Evolutionary conservation across 2,888 invertebrate genomes (phyloP), one percentile per base, ranked within the genome.

Genomic region (Atherix ibis): DNA sequence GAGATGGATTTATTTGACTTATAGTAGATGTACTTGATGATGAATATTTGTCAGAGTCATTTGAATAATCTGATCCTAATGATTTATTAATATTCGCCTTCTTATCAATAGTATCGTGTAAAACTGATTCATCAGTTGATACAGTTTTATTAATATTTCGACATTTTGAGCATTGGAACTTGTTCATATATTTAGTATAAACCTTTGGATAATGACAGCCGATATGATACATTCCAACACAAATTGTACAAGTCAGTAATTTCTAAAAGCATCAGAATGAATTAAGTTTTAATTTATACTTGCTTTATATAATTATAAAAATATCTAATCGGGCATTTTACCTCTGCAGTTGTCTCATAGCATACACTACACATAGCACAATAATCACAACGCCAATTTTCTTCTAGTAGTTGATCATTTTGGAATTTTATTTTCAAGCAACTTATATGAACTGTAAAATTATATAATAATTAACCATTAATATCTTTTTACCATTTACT

Each of bases 281-380:
- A 27, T 18, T 33, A 6, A 27, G 5, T 18, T 17, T 33, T 17
- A 12, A 8, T 17, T 26, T 32, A 2, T 9, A 33, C 27, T 4
- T 2, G 14, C 4, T 18, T 28, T 14, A 2, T 13, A 4, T 2
- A 9, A n/a, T 14, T 3, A 10, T n/a, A 3, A 10, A 32, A 18
- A 19, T 27, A 6, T 27, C 9, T 22, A 22, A 8, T 22, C 8
- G 14, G 16, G 9, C 5, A 31, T 22, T 31, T 71, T 65, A 80
- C 72, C 53, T 73, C 71, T 60, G 77, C 76, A 46, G 73, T 71
- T 6, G 78, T 76, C 62, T 84, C 82, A 46, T 72, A 74, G 51
- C 88, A 89, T 26, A 83, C 65, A 29, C 73, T 72, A 58, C 92
- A 92, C 9, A 76, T 81, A 58, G 87, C 89, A 50, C 91, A 92